These are phyloP conservation scores for Watsonalla binaria DNA, from an alignment of 2,888 invertebrate species.

Conservation along the genomic window DNA sequence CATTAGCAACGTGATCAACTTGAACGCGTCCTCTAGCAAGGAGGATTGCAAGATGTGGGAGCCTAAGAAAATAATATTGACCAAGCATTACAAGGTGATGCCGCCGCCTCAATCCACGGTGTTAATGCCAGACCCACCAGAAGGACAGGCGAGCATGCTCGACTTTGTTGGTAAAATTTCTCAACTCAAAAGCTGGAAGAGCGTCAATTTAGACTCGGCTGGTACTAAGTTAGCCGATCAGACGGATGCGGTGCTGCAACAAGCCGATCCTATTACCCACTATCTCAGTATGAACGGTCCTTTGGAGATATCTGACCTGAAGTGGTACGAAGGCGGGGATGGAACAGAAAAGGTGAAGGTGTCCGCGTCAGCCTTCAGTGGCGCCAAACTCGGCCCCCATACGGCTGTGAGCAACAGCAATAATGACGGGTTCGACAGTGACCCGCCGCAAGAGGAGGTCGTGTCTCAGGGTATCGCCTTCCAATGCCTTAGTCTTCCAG, in stretches of 20 bases:
- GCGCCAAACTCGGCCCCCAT: slow-evolving; percentile 58
- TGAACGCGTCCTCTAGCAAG: slow-evolving; percentile 70
- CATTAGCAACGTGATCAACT: slow-evolving; percentile 74
- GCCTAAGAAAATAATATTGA: slow-evolving; percentile 58
- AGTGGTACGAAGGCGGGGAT: slow-evolving; percentile 68
- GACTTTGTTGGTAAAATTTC: slow-evolving; percentile 68
- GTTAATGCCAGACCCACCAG: slow-evolving; percentile 56
- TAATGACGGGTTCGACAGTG: slow-evolving; percentile 73
- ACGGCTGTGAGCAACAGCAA: slow-evolving; percentile 57
- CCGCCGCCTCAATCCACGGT: slow-evolving; percentile 57
- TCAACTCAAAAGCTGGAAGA: slow-evolving; percentile 68
- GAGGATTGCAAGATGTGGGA: slow-evolving; percentile 67
- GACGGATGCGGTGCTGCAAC: slow-evolving; percentile 57
- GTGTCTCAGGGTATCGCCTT: slow-evolving; percentile 72
- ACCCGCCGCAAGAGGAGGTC: slow-evolving; percentile 61
- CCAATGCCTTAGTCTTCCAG: slow-evolving; percentile 78
- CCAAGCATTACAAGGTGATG: slow-evolving; percentile 61
- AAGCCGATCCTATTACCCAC: slow-evolving; percentile 57
- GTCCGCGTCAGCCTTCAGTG: slow-evolving; percentile 48
- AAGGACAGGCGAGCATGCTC: slow-evolving; percentile 57
- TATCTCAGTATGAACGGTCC: slow-evolving; percentile 70
- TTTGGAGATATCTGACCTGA: slow-evolving; percentile 66
- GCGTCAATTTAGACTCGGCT: slow-evolving; percentile 57
- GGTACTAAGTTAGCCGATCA: slow-evolving; percentile 66
- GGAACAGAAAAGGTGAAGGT: slow-evolving; percentile 62